A percentile compares a stretch with the other conserved stretches of the same genome.
Conservation (phyloP, 2,797 vertebrate genomes). For the Erethizon dorsatum region DNA sequence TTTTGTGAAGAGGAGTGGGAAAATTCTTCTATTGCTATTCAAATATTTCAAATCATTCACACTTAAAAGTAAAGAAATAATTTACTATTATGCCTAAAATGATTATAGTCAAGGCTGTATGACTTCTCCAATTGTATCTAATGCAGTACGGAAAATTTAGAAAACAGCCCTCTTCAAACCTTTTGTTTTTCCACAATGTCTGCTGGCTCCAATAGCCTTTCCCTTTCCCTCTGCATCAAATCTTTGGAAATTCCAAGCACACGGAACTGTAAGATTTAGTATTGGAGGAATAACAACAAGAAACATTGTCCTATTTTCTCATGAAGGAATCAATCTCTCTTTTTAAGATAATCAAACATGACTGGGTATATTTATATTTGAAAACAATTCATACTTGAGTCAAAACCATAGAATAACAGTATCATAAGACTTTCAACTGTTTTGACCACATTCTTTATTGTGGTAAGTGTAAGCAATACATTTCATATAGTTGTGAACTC, state of each 20-base stretch:
- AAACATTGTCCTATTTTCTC: constrained; percentile 26
- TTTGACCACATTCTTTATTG: not conserved
- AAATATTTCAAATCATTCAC: constrained; percentile 22
- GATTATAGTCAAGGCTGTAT: not conserved
- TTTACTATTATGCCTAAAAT: constrained; percentile 22
- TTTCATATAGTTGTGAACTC: not conserved
- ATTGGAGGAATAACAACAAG: not conserved
- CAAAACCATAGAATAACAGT: not conserved
- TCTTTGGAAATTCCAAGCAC: constrained; percentile 21
- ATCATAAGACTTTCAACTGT: not conserved
- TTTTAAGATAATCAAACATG: not conserved
- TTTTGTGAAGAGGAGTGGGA: not conserved
- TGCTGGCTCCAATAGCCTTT: not conserved
- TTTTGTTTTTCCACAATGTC: constrained; percentile 3
- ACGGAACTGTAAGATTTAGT: not conserved
- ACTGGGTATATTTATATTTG: not conserved
- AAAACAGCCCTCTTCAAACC: constrained; percentile 3
- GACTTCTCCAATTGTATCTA: not conserved
- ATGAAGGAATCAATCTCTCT: not conserved
- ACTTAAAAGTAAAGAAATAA: constrained; percentile 61
- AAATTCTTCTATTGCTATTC: not conserved
- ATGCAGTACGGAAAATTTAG: constrained; percentile 38
- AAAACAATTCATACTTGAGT: constrained; percentile 15
- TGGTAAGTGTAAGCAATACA: not conserved
- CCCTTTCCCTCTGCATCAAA: not conserved